Conservation (phyloP, 2,113 vertebrate genomes). For the Danionella cerebrum region DNA sequence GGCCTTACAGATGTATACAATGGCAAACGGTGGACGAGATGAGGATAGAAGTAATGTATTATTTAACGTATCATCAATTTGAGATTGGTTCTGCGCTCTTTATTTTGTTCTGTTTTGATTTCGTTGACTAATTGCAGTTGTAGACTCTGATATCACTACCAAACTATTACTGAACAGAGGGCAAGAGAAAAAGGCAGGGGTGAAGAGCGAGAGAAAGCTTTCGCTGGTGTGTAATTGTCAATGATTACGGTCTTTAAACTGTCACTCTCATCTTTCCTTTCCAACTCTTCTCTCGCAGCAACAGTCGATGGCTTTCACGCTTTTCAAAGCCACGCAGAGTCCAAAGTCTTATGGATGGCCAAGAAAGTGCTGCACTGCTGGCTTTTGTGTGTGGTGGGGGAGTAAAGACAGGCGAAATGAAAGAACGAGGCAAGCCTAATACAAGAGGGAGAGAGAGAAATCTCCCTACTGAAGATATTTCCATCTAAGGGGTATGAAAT, state of each 20-base stretch:
- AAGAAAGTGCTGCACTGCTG: not conserved
- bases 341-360: slow-evolving; percentile 56
- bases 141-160: not conserved
- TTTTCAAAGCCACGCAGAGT: slow-evolving; percentile 49
- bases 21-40: too few species aligned
- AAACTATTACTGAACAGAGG: not conserved
- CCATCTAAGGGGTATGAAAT: slow-evolving; percentile 69
- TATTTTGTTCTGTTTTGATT: too few species aligned
- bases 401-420: slow-evolving; percentile 27
- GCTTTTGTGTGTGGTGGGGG: slow-evolving; percentile 2
- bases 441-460: slow-evolving; percentile 17
- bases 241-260: slow-evolving; percentile 61
- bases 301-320: slow-evolving; percentile 56
- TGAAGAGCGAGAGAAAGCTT: slow-evolving; percentile 52
- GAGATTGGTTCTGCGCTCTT: too few species aligned
- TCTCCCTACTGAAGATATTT: slow-evolving; percentile 59
- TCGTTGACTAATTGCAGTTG: too few species aligned
- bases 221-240: slow-evolving; percentile 64
- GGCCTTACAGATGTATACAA: too few species aligned
- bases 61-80: too few species aligned
- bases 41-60: too few species aligned
- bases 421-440: slow-evolving; percentile 23
- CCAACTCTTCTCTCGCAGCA: slow-evolving; percentile 35
- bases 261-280: slow-evolving; percentile 43
- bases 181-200: not conserved